Base-by-base conservation (phyloP, 2,113 vertebrate species). In the Indicator maculatus region DNA sequence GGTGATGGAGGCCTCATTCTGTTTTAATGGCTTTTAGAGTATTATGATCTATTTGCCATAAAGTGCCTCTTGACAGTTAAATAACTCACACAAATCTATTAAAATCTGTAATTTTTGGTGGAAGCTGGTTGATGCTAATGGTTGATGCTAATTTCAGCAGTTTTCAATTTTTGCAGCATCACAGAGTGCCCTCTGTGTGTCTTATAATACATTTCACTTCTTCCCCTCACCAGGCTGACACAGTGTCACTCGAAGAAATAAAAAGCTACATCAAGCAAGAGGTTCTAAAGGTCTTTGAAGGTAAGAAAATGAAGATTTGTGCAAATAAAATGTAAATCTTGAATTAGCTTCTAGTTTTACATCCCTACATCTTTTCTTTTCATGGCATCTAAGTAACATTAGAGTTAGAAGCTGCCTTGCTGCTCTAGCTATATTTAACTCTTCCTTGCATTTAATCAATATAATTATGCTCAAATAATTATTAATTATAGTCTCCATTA, bases 221-320 rank as follows among this genome's bases (percentile, higher is more conserved):
- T 44, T 86, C 92, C 83, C 36, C 69, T 94, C 63, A 89, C 66
- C 97, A 99, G 99, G 97, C 93, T 92, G 98, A 99, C 96, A 77
- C 96, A 17, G 70, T 98, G 95, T 97, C 98, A 96, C 97, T 98
- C 95, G 98, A 99, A 96, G 99, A 99, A 98, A 98, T 99, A 90
- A 99, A 98, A 97, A 97, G 93, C 71, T 98, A 99, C 36, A 99
- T 99, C 93, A 98, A 96, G 97, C 98, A 97, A 93, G 99, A 99
- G 96, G 98, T 99, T 81, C 96, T 99, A 81, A 98, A 97, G 76
- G 97, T 99, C 96, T 98, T 99, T 98, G 98, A 99, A 99, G 99
- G 99, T 99, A 98, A 97, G 97, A 38, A 89, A 86, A 69, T n/a
- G 2, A 82, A 88, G 5, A 63, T 31, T 36, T 61, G 12, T 18